Base-by-base conservation (phyloP, 2,888 invertebrate genomes). In the Apodemia hepburni region DNA sequence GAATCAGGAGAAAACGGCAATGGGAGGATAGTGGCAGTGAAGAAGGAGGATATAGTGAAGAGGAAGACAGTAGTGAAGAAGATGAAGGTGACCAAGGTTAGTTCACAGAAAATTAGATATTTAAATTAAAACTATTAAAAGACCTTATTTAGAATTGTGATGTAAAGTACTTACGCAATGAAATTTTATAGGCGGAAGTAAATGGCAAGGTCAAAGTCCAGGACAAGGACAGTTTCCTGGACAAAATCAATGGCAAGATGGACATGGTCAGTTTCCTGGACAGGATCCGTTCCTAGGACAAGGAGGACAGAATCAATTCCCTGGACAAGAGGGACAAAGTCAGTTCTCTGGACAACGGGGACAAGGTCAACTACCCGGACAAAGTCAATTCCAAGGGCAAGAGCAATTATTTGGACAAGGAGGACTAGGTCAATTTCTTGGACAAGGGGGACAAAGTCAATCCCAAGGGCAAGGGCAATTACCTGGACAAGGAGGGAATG, bases 201-300 rank as follows among this genome's bases (percentile, higher is more conserved):
- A 64, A 78, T 80, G 71, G 82, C 38, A 38, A n/a, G n/a, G n/a
- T n/a, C n/a, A n/a, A n/a, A n/a, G n/a, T n/a, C n/a, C n/a, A n/a
- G n/a, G n/a, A n/a, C n/a, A n/a, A 38, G 12, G 38, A 3, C 11
- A 35, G 57, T 45, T 42, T 65, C 54, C 68, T 58, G 65, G 68
- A 49, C 61, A 58, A 58, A 82, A 4, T 63, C 76, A 9, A 70
- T 81, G 69, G 80, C 81, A 73, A 78, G 80, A 68, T 61, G 9
- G 64, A 7, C 47, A 82, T 79, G 68, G 81, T 84, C 9, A 33
- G 57, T 61, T 57, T 65, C 51, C 68, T 59, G 65, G 67, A 49
- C 62, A 61, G 47, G 57, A 54, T 0, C 68, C 64, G 27, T 64
- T 65, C n/a, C 60, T 51, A 8, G 62, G 62, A 29, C 60, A 61